Evolutionary conservation across 2,888 invertebrate species (phyloP), one percentile per base, ranked within the genome.

Genomic region (Arenicola marina): DNA sequence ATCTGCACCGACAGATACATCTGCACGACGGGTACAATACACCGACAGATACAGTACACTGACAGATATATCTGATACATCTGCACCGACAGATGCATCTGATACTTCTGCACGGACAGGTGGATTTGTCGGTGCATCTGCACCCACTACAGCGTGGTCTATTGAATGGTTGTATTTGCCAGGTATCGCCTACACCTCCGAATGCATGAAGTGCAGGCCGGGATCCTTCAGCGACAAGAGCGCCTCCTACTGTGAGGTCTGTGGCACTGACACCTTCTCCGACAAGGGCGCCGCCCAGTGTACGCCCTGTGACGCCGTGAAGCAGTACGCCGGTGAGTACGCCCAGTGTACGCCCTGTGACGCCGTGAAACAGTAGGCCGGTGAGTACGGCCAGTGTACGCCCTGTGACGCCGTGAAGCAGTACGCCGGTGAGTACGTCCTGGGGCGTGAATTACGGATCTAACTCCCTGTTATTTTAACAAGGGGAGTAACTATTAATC

Each of bases 141-240:
- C n/a, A n/a, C n/a, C n/a, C n/a, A n/a, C n/a, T n/a, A n/a, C n/a
- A n/a, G n/a, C n/a, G n/a, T n/a, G 74, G 73, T 54, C 4, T 11
- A 29, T 15, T 28, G 29, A 28, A 11, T 54, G 21, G n/a, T 24
- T 11, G 29, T 54, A 28, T 54, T 31, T 26, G 26, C n/a, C 53
- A 86, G 87, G 87, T 31, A 84, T 87, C 33, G 87, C 87, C 0
- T 87, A 84, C 73, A 85, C 87, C 1, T 86, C 87, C 0, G 83
- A 85, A 62, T 86, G 86, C 72, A 80, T 81, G 18, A 83, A 83
- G 26, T 86, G 86, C 73, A 78, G 78, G 7, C 76, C 81, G 7
- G 87, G 86, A 4, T 85, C 84, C 1, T 87, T 78, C 81, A 78
- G 78, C 45, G 75, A 73, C 32, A 73, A 72, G 11, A 85, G 85